Conservation (phyloP, 2,888 invertebrate species). For the Orchesellides sinensis region DNA sequence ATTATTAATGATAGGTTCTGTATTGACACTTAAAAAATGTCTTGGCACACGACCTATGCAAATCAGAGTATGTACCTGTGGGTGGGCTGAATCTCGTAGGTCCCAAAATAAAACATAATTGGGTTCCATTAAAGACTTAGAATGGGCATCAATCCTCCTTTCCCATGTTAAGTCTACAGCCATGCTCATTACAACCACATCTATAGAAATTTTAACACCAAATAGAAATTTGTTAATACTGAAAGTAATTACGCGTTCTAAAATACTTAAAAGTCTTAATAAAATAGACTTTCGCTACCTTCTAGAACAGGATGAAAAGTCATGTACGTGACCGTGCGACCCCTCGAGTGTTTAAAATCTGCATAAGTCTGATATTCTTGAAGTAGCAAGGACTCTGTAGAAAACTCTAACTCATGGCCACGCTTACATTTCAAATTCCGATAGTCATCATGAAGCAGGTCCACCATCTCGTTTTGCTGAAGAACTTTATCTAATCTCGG, state of each 20-base stretch:
- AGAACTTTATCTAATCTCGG: constrained; percentile 65
- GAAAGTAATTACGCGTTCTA: too few species aligned
- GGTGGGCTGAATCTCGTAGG: constrained; percentile 70
- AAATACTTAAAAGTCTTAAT: too few species aligned
- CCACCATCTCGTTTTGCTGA: constrained; percentile 73
- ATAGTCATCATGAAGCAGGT: constrained; percentile 70
- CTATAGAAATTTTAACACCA: constrained; percentile 35
- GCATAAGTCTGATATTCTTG: constrained; percentile 72
- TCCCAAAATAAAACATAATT: constrained; percentile 74
- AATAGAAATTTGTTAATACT: constrained; percentile 4
- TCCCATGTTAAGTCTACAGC: constrained; percentile 72
- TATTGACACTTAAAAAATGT: neutral
- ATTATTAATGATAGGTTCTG: neutral
- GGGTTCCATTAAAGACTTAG: constrained; percentile 71
- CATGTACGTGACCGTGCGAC: constrained; percentile 69
- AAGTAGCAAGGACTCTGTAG: constrained; percentile 68
- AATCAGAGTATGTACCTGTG: constrained; percentile 60
- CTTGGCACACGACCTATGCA: too few species aligned
- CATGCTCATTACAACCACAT: constrained; percentile 71
- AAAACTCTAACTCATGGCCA: constrained; percentile 73
- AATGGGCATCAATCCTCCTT: constrained; percentile 70
- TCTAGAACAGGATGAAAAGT: constrained; percentile 73
- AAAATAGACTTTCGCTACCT: too few species aligned
- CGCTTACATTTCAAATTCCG: constrained; percentile 68
- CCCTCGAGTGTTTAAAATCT: constrained; percentile 71